Conservation (phyloP, 23 tunicate species). For the Trididemnum clinides region DNA sequence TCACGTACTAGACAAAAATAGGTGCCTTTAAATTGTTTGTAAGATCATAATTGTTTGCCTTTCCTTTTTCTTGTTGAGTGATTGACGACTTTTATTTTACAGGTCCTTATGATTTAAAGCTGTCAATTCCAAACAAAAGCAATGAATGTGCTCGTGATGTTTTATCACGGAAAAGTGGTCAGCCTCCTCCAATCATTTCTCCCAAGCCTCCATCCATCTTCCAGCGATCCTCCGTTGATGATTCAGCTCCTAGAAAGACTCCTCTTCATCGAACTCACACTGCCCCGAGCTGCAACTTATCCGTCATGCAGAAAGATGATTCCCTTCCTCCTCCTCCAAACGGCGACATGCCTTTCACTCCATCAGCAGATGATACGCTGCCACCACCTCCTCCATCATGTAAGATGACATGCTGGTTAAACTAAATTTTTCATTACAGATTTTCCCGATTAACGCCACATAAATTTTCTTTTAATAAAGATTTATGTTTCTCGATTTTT, state of each 20-base stretch:
- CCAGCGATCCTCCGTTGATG: neutral
- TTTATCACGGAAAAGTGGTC: conserved; percentile 46
- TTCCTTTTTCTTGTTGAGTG: too few relatives aligned
- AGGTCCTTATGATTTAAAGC: conserved; percentile 29
- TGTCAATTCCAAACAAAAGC: neutral
- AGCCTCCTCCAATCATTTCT: conserved; percentile 53
- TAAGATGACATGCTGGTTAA: too few relatives aligned
- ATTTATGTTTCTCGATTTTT: too few relatives aligned
- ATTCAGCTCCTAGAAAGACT: neutral
- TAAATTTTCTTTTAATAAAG: too few relatives aligned
- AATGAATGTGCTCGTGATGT: neutral
- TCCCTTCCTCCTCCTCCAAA: conserved; percentile 21
- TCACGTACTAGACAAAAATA: too few relatives aligned
- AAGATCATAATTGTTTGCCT: too few relatives aligned
- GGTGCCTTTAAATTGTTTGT: too few relatives aligned
- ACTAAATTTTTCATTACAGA: too few relatives aligned
- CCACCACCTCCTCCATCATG: conserved; percentile 62
- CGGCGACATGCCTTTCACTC: neutral
- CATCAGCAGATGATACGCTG: conserved; percentile 27
- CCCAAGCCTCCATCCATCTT: conserved; percentile 31
- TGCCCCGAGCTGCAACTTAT: neutral
- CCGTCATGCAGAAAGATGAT: neutral
- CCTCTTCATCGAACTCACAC: neutral
- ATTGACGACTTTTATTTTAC: neutral
- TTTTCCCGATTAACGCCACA: too few relatives aligned